Evolutionary conservation across 2,797 vertebrate genomes (phyloP).

Genomic region (Gymnoscopelus microlampas): DNA sequence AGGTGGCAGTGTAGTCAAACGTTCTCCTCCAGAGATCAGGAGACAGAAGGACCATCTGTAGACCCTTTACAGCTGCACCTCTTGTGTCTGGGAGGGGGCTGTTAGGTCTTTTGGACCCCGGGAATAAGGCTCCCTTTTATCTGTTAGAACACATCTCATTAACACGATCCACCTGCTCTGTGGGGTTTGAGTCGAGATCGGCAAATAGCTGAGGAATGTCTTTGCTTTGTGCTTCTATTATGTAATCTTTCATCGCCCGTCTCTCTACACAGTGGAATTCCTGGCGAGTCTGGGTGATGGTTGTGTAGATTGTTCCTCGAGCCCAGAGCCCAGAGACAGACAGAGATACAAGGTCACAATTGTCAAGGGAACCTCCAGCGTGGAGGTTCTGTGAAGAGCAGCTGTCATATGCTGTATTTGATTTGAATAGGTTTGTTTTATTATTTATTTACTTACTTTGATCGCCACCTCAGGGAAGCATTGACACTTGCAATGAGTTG

Average conservation of each 20-base stretch:
- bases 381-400: slow-evolving; percentile 36
- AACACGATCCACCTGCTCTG: slow-evolving; percentile 78
- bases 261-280: slow-evolving; percentile 50
- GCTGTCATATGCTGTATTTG: slow-evolving; percentile 44
- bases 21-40: slow-evolving; percentile 22
- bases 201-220: slow-evolving; percentile 71
- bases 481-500: no score
- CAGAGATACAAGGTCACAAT: slow-evolving; percentile 46
- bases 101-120: slow-evolving; percentile 2
- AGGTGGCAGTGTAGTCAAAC: slow-evolving; percentile 71
- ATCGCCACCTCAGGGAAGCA: no score
- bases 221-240: slow-evolving; percentile 54
- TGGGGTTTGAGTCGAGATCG: slow-evolving; percentile 39
- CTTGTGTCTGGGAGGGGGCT: slow-evolving; percentile 22
- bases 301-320: slow-evolving; percentile 33
- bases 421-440: no score
- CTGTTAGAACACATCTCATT: slow-evolving; percentile 69
- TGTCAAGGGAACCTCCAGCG: not conserved
- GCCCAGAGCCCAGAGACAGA: slow-evolving; percentile 27
- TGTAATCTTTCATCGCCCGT: slow-evolving; percentile 55
- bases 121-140: slow-evolving; percentile 78
- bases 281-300: slow-evolving; percentile 49
- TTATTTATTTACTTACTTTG: no score
- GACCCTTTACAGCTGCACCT: slow-evolving; percentile 64
- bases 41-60: slow-evolving; percentile 55